These are phyloP conservation scores for Leucoraja erinaceus DNA, from an alignment of 2,113 vertebrate species.

Conservation along the genomic window DNA sequence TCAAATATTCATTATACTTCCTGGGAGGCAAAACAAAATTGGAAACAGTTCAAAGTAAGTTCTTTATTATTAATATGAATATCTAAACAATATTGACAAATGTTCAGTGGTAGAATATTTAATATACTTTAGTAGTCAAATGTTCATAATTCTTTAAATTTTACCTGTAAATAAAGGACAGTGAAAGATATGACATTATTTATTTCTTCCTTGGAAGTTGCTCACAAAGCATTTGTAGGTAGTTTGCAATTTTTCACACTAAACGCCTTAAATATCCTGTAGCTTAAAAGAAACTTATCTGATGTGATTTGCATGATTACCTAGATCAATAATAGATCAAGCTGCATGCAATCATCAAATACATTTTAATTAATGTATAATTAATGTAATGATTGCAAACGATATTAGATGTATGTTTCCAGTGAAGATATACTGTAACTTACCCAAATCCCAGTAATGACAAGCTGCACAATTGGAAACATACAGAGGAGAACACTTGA, in stretches of 20 bases:
- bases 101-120: neutral
- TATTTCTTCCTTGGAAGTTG: neutral
- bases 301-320: neutral
- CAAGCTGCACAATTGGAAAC: neutral
- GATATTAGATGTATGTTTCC: neutral
- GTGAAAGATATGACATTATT: neutral
- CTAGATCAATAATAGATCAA: neutral
- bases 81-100: neutral
- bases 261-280: neutral
- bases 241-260: neutral
- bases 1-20: neutral
- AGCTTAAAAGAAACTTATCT: slow-evolving; percentile 2
- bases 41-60: neutral
- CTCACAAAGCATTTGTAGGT: neutral
- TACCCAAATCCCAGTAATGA: neutral
- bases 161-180: neutral
- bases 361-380: no score
- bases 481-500: neutral
- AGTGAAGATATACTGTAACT: neutral
- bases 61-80: neutral
- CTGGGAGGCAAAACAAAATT: neutral
- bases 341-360: neutral
- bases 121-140: neutral
- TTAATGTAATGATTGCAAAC: neutral
- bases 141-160: neutral